Evolutionary conservation across 2,888 invertebrate species (phyloP), one percentile per base, ranked within the genome.

Genomic region (Ormia ochracea): DNA sequence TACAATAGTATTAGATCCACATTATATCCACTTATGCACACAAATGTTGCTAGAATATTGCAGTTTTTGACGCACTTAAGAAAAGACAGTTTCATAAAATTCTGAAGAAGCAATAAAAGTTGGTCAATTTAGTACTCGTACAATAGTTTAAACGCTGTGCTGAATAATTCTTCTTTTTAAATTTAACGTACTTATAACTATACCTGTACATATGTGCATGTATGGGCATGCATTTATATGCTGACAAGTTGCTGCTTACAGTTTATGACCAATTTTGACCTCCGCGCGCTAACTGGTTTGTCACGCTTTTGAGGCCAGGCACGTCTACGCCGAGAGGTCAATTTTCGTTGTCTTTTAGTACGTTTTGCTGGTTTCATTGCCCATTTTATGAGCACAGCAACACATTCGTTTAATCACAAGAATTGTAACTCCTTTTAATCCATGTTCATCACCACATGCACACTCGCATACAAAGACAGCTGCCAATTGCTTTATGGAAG

Each of bases 241-340:
- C n/a, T n/a, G n/a, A 52, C 19, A 5, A 45, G 9, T 36, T 23
- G 26, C 41, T 54, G 26, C 3, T 61, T 68, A 54, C 23, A 28
- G 69, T 63, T 78, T 74, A 81, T 78, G 70, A 70, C 74, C 33
- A 54, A 69, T 74, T 78, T 63, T 74, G 82, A 73, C 73, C 69
- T 76, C 80, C 68, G 80, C 76, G 63, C 72, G 76, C 73, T 63
- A 84, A 87, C 87, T 84, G 86, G 87, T 87, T 87, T 87, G 87
- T 86, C 87, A 87, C 87, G 87, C 87, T 87, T 80, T 85, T 85
- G 83, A 85, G 87, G 87, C 86, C 86, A 81, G 75, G 79, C 82
- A 81, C 82, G 74, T 74, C 36, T 65, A 48, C 69, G 59, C 54
- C 66, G 54, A 68, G 66, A 66, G 70, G 79, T 69, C 75, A 76